Percentiles rank a stretch among this genome's conserved stretches.
phyloP scores from a whole-genome alignment of 2,113 vertebrate genomes.

The Saguinus midas region DNA sequence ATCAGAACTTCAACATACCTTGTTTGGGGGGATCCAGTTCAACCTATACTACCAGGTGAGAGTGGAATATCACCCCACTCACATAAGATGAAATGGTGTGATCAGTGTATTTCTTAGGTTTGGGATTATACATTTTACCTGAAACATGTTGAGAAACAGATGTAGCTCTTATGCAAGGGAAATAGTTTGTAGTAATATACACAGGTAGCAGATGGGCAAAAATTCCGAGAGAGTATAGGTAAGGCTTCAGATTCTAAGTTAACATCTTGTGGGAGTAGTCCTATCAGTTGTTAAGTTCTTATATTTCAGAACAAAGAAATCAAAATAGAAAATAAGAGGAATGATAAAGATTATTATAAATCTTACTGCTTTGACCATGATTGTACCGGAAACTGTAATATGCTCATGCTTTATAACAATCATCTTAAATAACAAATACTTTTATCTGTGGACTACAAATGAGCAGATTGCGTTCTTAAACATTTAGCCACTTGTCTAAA shows the following conservation, averaged over 20 bases:
- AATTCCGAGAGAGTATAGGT: neutral
- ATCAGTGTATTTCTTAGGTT: neutral
- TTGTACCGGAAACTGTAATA: neutral
- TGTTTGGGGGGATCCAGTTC: neutral
- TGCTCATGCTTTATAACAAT: neutral
- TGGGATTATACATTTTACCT: neutral
- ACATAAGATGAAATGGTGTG: neutral
- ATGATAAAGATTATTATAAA: neutral
- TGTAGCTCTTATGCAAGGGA: neutral
- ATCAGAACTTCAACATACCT: neutral
- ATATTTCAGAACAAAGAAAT: constrained; percentile 2
- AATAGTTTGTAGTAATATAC: neutral
- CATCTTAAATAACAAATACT: neutral
- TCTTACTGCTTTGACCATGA: neutral
- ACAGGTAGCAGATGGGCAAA: neutral
- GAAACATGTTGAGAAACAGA: neutral
- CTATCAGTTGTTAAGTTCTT: neutral
- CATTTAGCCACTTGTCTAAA: neutral
- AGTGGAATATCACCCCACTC: neutral
- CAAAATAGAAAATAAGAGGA: neutral
- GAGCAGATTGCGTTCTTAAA: neutral
- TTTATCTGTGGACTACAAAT: neutral
- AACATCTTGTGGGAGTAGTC: neutral
- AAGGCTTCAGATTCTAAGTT: neutral
- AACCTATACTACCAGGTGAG: neutral